These are phyloP conservation scores for Holocentrus rufus DNA, from an alignment of 2,797 vertebrate species.

Conservation along the genomic window DNA sequence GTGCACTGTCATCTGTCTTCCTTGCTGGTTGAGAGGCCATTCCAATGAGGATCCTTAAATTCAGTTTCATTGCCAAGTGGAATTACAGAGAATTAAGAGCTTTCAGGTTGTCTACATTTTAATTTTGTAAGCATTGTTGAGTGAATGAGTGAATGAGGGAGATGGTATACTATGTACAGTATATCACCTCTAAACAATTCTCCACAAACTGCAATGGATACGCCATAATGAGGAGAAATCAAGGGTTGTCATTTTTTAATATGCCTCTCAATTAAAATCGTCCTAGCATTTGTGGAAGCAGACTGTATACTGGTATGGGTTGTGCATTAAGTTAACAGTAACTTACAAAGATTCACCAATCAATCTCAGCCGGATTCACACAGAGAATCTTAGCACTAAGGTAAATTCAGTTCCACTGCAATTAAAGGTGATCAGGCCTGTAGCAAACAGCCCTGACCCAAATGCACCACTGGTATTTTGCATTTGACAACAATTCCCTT, in stretches of 20 bases:
- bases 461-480: not conserved
- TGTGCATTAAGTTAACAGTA: not conserved
- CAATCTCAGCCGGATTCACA: constrained; percentile 32
- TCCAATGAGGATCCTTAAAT: constrained; percentile 63
- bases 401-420: constrained; percentile 13
- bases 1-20: constrained; percentile 55
- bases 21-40: constrained; percentile 62
- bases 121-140: constrained; percentile 7
- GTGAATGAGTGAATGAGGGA: constrained; percentile 1
- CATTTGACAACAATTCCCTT: not conserved
- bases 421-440: not conserved
- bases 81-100: constrained; percentile 19
- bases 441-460: constrained; percentile 9
- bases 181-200: not conserved
- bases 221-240: constrained; percentile 23
- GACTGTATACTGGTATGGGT: constrained; percentile 26
- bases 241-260: constrained; percentile 20
- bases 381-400: constrained; percentile 9
- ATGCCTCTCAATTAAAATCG: not conserved
- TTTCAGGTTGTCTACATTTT: constrained; percentile 21
- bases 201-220: constrained; percentile 1
- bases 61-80: constrained; percentile 12
- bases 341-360: constrained; percentile 7
- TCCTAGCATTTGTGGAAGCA: constrained; percentile 22
- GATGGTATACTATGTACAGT: constrained; percentile 14